Percentiles rank a stretch among this genome's conserved stretches.
Evolutionary conservation across 2,113 vertebrate species (phyloP).

Genomic region (Ancistrus triradiatus): DNA sequence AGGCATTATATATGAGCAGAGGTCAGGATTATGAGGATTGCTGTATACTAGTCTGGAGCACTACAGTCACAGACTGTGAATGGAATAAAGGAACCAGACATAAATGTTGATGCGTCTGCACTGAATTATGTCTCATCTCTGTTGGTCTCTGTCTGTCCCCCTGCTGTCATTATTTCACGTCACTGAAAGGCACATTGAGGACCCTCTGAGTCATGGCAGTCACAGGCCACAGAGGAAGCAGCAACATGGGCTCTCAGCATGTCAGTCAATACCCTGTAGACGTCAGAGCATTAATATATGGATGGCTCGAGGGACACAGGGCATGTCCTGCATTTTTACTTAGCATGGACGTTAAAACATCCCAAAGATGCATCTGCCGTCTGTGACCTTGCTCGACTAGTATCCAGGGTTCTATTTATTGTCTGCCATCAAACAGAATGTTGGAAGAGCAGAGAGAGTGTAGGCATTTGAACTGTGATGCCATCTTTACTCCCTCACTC

Average conservation of each 20-base stretch:
- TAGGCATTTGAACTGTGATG: too few species aligned
- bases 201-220: constrained; percentile 34
- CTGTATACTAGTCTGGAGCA: too few species aligned
- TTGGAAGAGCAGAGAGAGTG: too few species aligned
- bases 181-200: constrained; percentile 10
- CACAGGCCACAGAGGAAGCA: constrained; percentile 34
- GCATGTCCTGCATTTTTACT: constrained; percentile 27
- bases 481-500: too few species aligned
- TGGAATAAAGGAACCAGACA: constrained; percentile 16
- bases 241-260: constrained; percentile 34
- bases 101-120: background rate
- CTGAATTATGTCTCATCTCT: background rate
- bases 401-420: constrained; percentile 31
- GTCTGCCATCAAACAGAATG: constrained; percentile 27
- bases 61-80: constrained; percentile 19
- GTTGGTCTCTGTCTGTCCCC: constrained; percentile 5
- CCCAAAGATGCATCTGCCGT: constrained; percentile 20
- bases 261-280: constrained; percentile 43
- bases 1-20: too few species aligned
- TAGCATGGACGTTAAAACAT: constrained; percentile 6
- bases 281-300: constrained; percentile 40
- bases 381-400: constrained; percentile 24
- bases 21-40: too few species aligned
- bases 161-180: constrained; percentile 16
- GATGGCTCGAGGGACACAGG: background rate